phyloP scores from a whole-genome alignment of 2,113 vertebrate species.

The Peromyscus leucopus region DNA sequence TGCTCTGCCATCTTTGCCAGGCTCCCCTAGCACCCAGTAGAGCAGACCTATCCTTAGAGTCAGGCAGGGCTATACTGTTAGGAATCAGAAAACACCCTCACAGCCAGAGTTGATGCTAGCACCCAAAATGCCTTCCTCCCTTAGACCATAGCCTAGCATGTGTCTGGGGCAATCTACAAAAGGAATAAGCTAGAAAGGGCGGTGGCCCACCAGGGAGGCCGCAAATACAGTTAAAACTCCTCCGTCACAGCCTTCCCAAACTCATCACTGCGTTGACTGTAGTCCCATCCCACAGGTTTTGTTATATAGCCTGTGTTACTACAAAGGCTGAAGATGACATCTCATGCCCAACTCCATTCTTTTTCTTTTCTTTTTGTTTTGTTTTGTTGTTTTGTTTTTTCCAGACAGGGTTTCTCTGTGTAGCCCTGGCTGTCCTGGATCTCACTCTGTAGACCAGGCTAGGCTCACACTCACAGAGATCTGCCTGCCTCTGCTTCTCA shows the following conservation, averaged over 20 bases:
- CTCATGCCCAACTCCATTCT: slow-evolving; percentile 64
- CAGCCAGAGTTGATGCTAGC: slow-evolving; percentile 55
- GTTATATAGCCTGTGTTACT: slow-evolving; percentile 72
- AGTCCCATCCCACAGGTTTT: slow-evolving; percentile 61
- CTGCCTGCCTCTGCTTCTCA: background rate
- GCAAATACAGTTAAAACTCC: background rate
- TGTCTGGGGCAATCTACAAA: slow-evolving; percentile 74
- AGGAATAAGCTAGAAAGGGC: background rate
- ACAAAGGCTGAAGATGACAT: slow-evolving; percentile 82
- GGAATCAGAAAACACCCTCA: background rate
- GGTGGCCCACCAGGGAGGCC: background rate
- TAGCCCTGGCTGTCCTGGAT: background rate
- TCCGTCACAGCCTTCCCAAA: background rate
- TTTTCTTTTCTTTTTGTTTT: too few species aligned
- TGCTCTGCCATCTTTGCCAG: background rate
- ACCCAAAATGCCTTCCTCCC: slow-evolving; percentile 67
- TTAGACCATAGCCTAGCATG: slow-evolving; percentile 68
- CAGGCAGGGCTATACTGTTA: background rate
- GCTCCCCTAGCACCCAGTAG: background rate
- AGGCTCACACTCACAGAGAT: background rate
- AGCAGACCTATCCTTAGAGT: background rate
- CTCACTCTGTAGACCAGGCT: background rate
- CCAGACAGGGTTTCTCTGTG: background rate
- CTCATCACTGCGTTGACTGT: slow-evolving; percentile 67
- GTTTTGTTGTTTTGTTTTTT: background rate